Evolutionary conservation across 2,797 vertebrate species (phyloP).

Genomic region (Enteromius unitaeniatus): DNA sequence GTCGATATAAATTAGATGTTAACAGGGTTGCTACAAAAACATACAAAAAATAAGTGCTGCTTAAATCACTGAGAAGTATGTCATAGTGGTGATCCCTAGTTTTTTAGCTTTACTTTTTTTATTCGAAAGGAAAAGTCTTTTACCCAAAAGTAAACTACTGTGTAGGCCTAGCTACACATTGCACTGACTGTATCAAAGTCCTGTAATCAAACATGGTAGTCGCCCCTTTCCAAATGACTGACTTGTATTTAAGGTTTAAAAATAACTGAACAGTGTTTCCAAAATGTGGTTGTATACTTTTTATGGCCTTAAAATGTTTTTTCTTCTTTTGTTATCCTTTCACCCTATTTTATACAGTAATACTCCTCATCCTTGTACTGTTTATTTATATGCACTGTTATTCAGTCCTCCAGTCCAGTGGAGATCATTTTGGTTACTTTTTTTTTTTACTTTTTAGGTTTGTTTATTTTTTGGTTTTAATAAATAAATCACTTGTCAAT

Average conservation of each 20-base stretch:
- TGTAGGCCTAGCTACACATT: conserved; percentile 90
- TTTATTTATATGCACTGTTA: conserved; percentile 99
- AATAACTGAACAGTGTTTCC: conserved; percentile 90
- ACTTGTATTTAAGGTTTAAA: conserved; percentile 98
- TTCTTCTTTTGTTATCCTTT: conserved; percentile 67
- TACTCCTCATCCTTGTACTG: conserved; percentile 90
- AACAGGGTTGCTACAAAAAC: conserved; percentile 99
- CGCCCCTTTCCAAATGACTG: conserved; percentile 90
- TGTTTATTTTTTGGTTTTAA: conserved; percentile 88
- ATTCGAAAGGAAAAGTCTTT: conserved; percentile 87
- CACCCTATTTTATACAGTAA: conserved; percentile 90
- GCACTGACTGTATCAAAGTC: conserved; percentile 95
- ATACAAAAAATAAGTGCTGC: conserved; percentile 97
- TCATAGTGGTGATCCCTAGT: conserved; percentile 89
- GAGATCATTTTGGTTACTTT: conserved; percentile 93
- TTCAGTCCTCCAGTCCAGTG: conserved; percentile 88
- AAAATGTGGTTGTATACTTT: conserved; percentile 95
- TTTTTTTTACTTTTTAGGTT: conserved; percentile 98
- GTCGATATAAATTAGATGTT: conserved; percentile 92
- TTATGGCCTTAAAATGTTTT: conserved; percentile 95
- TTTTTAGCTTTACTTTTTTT: conserved; percentile 86
- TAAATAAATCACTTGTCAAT: conserved; percentile 82
- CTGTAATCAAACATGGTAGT: conserved; percentile 92
- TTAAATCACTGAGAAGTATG: conserved; percentile 96
- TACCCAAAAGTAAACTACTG: conserved; percentile 76